Evolutionary conservation across 2,113 vertebrate species (phyloP).

Genomic region (Cyanoderma ruficeps): DNA sequence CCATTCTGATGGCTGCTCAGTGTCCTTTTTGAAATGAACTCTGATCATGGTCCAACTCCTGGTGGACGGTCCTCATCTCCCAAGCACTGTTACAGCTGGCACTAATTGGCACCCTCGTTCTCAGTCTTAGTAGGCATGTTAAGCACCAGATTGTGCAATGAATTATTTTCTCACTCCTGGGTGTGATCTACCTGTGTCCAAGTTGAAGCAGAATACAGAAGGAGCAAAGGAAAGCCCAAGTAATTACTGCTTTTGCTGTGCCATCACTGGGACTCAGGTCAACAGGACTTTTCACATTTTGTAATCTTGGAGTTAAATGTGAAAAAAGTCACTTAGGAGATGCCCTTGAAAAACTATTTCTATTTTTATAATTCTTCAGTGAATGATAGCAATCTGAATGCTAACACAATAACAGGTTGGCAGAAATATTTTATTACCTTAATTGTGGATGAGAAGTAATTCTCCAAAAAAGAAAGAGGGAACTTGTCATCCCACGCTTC

Average conservation of each 20-base stretch:
- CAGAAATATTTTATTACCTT: conserved; percentile 14
- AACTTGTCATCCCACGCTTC: conserved; percentile 19
- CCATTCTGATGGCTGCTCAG: not conserved
- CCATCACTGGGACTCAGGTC: not conserved
- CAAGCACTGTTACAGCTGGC: not conserved
- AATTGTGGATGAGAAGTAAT: conserved; percentile 17
- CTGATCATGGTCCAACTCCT: not conserved
- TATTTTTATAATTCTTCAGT: not conserved
- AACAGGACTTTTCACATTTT: not conserved
- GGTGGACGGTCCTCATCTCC: not conserved
- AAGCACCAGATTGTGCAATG: not conserved
- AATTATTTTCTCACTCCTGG: conserved; percentile 10
- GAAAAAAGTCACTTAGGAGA: not conserved
- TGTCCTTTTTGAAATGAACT: not conserved
- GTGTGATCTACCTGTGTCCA: not conserved
- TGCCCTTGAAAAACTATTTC: not conserved
- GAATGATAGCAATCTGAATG: not conserved
- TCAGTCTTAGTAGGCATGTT: not conserved
- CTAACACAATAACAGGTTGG: not conserved
- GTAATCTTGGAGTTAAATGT: not conserved
- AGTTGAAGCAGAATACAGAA: not conserved
- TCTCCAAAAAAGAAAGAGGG: conserved; percentile 21
- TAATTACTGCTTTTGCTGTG: not conserved
- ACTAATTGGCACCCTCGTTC: not conserved
- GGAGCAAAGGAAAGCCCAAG: not conserved